These are phyloP conservation scores for Acanthococcus lagerstroemiae DNA, from an alignment of 2,888 invertebrate genomes.

Conservation along the genomic window DNA sequence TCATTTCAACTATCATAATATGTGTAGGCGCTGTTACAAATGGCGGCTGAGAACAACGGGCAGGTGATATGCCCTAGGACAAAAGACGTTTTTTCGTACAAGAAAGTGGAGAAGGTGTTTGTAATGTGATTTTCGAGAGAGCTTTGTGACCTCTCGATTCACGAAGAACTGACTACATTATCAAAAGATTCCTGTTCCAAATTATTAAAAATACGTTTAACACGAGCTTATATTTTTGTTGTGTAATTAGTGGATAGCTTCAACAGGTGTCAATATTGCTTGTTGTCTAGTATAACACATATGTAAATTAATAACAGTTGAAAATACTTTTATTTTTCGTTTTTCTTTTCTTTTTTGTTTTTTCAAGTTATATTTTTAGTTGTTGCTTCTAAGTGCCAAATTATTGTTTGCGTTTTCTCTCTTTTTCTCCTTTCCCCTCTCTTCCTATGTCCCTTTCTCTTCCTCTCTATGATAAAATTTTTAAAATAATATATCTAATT, in stretches of 20 bases:
- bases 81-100: conserved; percentile 78
- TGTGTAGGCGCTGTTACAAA: conserved; percentile 71
- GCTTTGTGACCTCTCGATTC: background rate
- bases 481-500: no score
- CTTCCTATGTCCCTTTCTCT: background rate
- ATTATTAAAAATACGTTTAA: conserved; percentile 4
- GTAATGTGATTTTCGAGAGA: conserved; percentile 64
- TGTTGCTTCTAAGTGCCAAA: conserved; percentile 22
- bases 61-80: conserved; percentile 89
- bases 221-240: conserved; percentile 12
- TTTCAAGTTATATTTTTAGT: background rate
- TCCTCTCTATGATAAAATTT: no score
- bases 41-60: conserved; percentile 84
- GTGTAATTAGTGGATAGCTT: conserved; percentile 4
- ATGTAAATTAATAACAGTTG: background rate
- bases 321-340: background rate
- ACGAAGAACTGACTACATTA: conserved; percentile 10
- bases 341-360: background rate
- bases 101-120: conserved; percentile 91
- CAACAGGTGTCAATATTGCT: background rate
- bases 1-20: background rate
- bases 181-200: conserved; percentile 12
- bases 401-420: background rate
- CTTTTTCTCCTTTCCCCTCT: background rate
- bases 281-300: no score